phyloP scores from a whole-genome alignment of 2,888 invertebrate genomes.

The Erannis defoliaria region DNA sequence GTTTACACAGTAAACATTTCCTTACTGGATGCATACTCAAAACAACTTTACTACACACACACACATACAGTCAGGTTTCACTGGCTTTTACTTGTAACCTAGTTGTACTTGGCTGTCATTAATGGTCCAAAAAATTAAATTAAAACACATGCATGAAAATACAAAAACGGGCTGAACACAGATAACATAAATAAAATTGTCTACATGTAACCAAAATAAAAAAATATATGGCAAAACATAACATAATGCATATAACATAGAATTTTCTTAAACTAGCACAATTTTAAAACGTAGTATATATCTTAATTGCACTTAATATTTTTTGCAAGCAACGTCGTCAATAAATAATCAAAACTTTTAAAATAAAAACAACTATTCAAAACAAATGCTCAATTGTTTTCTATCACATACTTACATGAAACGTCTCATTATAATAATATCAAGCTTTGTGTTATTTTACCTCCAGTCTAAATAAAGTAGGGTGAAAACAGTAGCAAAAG shows the following conservation, averaged over 20 bases:
- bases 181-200: not conserved
- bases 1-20: too few relatives aligned
- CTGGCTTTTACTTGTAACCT: not conserved
- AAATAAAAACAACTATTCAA: too few relatives aligned
- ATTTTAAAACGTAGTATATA: not conserved
- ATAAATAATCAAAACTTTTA: too few relatives aligned
- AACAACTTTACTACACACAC: not conserved
- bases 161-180: not conserved
- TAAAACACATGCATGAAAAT: slow-evolving; percentile 4
- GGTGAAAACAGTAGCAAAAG: too few relatives aligned
- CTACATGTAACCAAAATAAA: not conserved
- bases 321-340: not conserved
- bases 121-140: not conserved
- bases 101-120: not conserved
- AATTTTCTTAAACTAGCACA: not conserved
- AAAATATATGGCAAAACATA: not conserved
- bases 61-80: not conserved
- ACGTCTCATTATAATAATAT: too few relatives aligned
- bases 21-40: too few relatives aligned
- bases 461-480: too few relatives aligned
- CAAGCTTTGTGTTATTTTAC: too few relatives aligned
- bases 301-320: not conserved
- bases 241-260: not conserved
- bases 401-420: too few relatives aligned
- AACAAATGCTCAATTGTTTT: too few relatives aligned